Conservation (phyloP, 2,113 vertebrate species). For the Burhinus oedicnemus region DNA sequence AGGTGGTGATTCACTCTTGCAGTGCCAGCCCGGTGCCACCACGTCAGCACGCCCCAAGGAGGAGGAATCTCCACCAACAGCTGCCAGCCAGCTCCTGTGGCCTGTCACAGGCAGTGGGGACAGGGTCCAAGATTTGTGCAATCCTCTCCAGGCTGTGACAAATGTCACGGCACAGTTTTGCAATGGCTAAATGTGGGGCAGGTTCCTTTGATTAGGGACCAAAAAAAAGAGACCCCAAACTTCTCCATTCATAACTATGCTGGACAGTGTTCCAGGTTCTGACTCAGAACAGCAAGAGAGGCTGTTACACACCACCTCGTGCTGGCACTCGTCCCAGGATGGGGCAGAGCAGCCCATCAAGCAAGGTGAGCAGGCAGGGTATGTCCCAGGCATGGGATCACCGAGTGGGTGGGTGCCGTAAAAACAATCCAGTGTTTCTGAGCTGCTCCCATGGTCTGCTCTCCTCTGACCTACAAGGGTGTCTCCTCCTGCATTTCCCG, state of each 20-base stretch:
- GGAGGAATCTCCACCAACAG: not conserved
- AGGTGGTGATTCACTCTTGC: not conserved
- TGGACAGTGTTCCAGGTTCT: not conserved
- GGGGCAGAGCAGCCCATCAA: not conserved
- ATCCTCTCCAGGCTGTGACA: not conserved
- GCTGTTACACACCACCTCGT: rapidly evolving
- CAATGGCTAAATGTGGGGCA: not conserved
- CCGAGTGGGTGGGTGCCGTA: not conserved
- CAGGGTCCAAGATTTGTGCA: not conserved
- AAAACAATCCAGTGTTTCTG: rapidly evolving
- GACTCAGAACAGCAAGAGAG: not conserved
- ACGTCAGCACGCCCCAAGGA: not conserved
- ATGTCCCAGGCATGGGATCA: rapidly evolving
- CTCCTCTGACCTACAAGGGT: not conserved
- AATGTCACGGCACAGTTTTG: not conserved
- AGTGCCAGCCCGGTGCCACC: not conserved
- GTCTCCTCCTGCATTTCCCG: not conserved
- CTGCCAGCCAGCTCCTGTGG: not conserved
- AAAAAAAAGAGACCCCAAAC: not conserved
- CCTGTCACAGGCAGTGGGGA: not conserved
- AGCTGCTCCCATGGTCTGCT: not conserved
- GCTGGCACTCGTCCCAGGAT: not conserved
- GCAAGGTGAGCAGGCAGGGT: not conserved
- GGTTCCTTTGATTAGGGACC: not conserved
- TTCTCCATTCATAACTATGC: not conserved